Percentiles rank a stretch among this genome's conserved stretches.
phyloP scores from a whole-genome alignment of 2,113 vertebrate species.

The Rhizomys pruinosus region DNA sequence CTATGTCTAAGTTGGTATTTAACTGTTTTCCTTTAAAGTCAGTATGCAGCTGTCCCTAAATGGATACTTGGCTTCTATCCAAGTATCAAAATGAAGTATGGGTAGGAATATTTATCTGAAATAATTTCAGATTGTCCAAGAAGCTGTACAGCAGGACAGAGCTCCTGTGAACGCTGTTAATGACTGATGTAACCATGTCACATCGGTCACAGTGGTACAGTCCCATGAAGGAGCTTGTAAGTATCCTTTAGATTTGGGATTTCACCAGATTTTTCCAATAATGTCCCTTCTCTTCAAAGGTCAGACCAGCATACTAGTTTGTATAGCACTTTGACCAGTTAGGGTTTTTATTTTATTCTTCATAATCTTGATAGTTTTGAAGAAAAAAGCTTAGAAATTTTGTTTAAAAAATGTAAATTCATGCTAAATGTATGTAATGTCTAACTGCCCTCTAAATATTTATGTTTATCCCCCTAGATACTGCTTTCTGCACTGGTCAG shows the following conservation, averaged over 20 bases:
- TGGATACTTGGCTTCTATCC: neutral
- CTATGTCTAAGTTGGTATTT: neutral
- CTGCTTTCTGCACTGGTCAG: too few relatives aligned
- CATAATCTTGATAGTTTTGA: neutral
- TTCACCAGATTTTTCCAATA: neutral
- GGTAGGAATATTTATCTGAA: neutral
- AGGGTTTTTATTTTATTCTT: slow-evolving; percentile 8
- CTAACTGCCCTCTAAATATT: too few relatives aligned
- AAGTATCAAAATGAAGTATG: fast-evolving
- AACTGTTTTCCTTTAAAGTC: slow-evolving; percentile 13
- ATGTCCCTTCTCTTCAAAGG: neutral
- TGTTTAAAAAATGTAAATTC: neutral
- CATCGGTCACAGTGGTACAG: neutral
- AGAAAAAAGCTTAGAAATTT: neutral
- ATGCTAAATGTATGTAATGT: too few relatives aligned
- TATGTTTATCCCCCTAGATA: too few relatives aligned
- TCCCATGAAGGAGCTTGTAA: neutral
- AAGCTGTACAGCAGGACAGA: neutral
- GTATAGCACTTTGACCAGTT: neutral
- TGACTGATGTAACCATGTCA: neutral
- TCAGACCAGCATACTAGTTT: neutral
- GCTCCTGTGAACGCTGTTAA: neutral
- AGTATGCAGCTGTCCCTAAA: neutral
- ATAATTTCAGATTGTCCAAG: slow-evolving; percentile 6
- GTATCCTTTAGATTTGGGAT: neutral